A percentile compares a stretch with the other conserved stretches of the same genome.
These are phyloP conservation scores for Microcebus murinus DNA, from an alignment of 2,113 vertebrate genomes.

Conservation along the genomic window DNA sequence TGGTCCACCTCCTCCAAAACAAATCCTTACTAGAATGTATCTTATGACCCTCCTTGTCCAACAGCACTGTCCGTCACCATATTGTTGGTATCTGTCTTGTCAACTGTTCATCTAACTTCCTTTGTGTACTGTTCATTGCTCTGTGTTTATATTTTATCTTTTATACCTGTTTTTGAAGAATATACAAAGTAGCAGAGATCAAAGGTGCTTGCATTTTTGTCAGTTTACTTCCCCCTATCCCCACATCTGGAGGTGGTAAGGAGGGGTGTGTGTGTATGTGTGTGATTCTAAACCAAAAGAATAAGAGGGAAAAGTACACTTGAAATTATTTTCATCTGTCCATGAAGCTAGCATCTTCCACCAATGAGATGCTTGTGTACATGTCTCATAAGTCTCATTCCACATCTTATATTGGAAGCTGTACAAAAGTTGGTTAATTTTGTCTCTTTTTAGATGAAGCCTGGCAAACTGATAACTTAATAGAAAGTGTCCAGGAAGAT, in stretches of 20 bases:
- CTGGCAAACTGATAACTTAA: neutral
- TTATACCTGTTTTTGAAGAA: neutral
- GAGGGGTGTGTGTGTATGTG: neutral
- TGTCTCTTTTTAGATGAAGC: constrained; percentile 61
- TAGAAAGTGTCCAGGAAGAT: neutral
- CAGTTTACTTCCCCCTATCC: neutral
- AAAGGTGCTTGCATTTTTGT: neutral
- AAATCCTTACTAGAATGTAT: neutral
- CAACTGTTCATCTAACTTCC: neutral
- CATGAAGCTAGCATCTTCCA: neutral
- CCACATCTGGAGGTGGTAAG: neutral
- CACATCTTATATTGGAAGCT: neutral
- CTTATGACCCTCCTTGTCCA: neutral
- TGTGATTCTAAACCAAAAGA: neutral
- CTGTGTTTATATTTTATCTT: neutral
- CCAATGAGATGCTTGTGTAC: neutral
- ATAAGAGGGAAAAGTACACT: neutral
- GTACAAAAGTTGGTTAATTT: constrained; percentile 34
- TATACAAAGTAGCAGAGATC: neutral
- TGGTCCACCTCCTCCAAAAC: neutral
- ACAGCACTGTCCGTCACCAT: neutral
- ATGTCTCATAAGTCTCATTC: neutral
- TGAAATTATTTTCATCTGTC: neutral
- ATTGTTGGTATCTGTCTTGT: neutral
- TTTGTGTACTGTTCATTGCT: neutral